Conservation (phyloP, 1,140 invertebrate genomes). For the Anagrus nilaparvatae region DNA sequence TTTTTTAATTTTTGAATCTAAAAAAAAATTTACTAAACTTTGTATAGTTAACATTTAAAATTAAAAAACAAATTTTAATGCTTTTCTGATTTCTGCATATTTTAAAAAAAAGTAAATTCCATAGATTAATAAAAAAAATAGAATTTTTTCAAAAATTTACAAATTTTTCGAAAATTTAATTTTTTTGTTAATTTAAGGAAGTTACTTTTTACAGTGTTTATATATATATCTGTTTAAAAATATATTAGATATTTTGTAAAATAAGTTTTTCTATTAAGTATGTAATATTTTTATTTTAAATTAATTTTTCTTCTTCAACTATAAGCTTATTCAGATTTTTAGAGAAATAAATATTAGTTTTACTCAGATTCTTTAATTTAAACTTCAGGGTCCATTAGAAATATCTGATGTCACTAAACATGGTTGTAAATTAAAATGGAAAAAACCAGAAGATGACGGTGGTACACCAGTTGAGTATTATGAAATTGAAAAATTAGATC, state of each 20-base stretch:
- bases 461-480: slow-evolving; percentile 89
- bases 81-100: no score
- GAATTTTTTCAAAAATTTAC: no score
- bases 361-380: slow-evolving; percentile 25
- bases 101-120: no score
- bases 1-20: neutral
- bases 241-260: neutral
- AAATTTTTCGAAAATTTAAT: no score
- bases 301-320: neutral
- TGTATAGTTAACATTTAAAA: no score
- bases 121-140: no score
- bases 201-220: no score
- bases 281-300: neutral
- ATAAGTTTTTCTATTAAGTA: neutral
- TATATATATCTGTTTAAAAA: no score
- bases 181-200: no score
- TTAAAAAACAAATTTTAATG: no score
- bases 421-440: slow-evolving; percentile 87
- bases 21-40: neutral
- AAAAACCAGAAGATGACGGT: slow-evolving; percentile 88
- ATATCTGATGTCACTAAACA: slow-evolving; percentile 87
- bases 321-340: no score
- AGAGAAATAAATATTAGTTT: neutral
- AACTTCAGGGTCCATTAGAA: slow-evolving; percentile 79
- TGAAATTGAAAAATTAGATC: slow-evolving; percentile 93